Evolutionary conservation across 2,888 invertebrate species (phyloP).

Genomic region (Acholoe squamosa): DNA sequence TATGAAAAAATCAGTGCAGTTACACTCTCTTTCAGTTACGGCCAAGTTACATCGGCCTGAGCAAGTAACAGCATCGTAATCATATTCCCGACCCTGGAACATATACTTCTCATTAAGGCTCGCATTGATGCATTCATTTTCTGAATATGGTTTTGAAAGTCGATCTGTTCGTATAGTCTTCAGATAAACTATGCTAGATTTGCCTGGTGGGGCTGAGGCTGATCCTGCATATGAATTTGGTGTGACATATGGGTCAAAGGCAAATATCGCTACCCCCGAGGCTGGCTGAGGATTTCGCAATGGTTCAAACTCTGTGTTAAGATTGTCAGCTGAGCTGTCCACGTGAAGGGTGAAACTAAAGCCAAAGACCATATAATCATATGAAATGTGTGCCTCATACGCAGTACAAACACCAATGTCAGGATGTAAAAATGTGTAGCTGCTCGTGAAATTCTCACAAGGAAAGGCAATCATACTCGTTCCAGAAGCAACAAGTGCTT

Average conservation of each 20-base stretch:
- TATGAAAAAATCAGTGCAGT: not conserved
- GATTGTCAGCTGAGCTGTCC: slow-evolving; percentile 4
- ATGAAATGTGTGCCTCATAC: not conserved
- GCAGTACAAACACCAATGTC: not conserved
- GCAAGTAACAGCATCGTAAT: not conserved
- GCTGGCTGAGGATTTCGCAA: not conserved
- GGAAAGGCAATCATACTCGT: not conserved
- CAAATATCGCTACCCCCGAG: not conserved
- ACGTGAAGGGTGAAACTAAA: not conserved
- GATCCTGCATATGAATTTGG: not conserved
- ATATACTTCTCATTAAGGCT: not conserved
- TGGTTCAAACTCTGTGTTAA: not conserved
- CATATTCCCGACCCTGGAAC: not conserved
- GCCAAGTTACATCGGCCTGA: not conserved
- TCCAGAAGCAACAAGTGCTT: not conserved
- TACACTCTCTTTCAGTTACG: not conserved
- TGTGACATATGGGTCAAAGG: not conserved
- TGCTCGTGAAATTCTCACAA: not conserved
- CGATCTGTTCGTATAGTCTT: not conserved
- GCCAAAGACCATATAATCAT: not conserved
- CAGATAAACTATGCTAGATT: not conserved
- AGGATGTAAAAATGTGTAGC: not conserved
- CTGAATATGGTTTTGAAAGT: not conserved
- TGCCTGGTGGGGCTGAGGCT: not conserved
- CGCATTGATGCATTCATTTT: not conserved